Base-by-base conservation (phyloP, 2,113 vertebrate species). In the Silurus asotus region DNA sequence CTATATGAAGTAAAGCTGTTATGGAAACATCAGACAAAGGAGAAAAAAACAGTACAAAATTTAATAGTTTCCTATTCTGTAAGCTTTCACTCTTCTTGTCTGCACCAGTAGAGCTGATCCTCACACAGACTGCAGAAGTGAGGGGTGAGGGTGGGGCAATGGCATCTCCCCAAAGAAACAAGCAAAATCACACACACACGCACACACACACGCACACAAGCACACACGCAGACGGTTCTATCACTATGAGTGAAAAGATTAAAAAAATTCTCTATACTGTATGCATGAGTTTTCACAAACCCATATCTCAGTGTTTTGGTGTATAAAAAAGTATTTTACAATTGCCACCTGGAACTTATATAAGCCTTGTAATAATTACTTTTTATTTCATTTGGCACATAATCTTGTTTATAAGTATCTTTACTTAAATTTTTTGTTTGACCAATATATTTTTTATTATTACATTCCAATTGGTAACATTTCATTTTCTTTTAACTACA, bases 191-290 rank as follows among this genome's bases (percentile, higher is more conserved):
- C 59, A 28, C 67, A 72, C 28, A 49, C 70, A 48, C 49, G 23
- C 58, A 55, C 28, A 88, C 88, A 92, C 91, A 89, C 88, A 72
- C 55, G n/a, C 69, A 45, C 69, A 45, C 69, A 72, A 45, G 20
- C 45, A 72, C 69, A 72, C 69, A 72, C 37, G 28, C 65, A 69
- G 11, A 69, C 11, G 6, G 25, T 25, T 58, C 25, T 79, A 58
- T 59, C 6, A 45, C 15, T 80, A 15, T 56, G 15, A 79, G 25
- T 79, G 55, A 28, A 20, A 58, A 78, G 53, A 23, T 77, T 78
- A 25, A n/a, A 76, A 69, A 72, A 72, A 45, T 15, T 49, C 70
- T 23, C 15, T 28, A 25, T 78, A 78, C 23, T 53, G n/a, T 3
- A 13, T 28, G 37, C 37, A 37, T 37, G 23, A 8, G 13, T 25